Evolutionary conservation across 2,113 vertebrate species (phyloP).

Genomic region (Plotosus lineatus): DNA sequence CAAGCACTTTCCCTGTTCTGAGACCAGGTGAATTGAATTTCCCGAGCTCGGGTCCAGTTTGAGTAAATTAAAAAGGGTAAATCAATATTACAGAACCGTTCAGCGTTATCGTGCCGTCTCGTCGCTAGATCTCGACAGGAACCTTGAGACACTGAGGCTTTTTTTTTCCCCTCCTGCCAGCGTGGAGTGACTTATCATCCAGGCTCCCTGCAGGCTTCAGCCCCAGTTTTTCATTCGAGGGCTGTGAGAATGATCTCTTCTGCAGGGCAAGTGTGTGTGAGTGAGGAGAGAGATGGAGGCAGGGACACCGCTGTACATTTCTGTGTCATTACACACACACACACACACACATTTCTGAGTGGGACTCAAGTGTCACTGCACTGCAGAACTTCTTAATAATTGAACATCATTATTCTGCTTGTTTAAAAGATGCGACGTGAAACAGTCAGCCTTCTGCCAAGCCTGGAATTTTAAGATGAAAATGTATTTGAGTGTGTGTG

Average conservation of each 20-base stretch:
- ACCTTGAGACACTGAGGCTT: slow-evolving; percentile 22
- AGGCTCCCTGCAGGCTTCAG: slow-evolving; percentile 15
- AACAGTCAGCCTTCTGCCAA: slow-evolving; percentile 12
- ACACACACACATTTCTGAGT: not conserved
- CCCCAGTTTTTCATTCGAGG: slow-evolving; percentile 14
- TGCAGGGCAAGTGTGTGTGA: slow-evolving; percentile 20
- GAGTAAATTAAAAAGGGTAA: slow-evolving; percentile 41
- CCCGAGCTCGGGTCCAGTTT: not conserved
- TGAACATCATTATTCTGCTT: slow-evolving; percentile 32
- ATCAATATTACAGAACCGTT: slow-evolving; percentile 39
- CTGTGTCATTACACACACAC: slow-evolving; percentile 8
- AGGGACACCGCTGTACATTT: slow-evolving; percentile 3
- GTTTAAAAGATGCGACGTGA: slow-evolving; percentile 29
- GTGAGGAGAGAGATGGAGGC: not conserved
- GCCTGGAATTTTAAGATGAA: not conserved
- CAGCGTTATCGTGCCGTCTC: slow-evolving; percentile 3
- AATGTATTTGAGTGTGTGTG: slow-evolving; percentile 37
- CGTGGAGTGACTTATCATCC: slow-evolving; percentile 19
- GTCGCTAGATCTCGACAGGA: not conserved
- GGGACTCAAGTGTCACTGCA: slow-evolving; percentile 29
- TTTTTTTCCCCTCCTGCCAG: slow-evolving; percentile 11
- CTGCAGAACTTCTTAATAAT: slow-evolving; percentile 39
- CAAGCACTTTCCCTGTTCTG: not conserved
- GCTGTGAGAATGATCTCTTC: slow-evolving; percentile 20
- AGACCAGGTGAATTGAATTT: not conserved